Percentiles rank a stretch among this genome's conserved stretches.
Evolutionary conservation across 2,888 invertebrate species (phyloP).

Genomic region (Saturnia japonica): DNA sequence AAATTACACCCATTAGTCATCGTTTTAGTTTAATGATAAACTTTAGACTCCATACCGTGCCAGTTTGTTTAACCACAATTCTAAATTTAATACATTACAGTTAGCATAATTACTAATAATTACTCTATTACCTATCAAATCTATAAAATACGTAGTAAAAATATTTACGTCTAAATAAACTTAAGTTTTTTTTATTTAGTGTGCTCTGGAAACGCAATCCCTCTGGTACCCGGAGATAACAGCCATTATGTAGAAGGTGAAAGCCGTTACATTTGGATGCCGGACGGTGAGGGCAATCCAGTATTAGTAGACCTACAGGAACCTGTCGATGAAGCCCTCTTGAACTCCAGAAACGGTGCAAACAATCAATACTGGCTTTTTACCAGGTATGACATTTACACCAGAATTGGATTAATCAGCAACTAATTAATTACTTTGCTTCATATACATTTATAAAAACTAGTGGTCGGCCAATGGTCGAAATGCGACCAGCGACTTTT

Average conservation of each 20-base stretch:
- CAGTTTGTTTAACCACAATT: no score
- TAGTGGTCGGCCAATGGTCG: no score
- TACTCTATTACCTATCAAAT: no score
- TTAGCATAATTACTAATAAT: no score
- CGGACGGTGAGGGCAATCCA: constrained; percentile 61
- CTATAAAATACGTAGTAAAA: no score
- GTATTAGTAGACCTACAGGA: constrained; percentile 60
- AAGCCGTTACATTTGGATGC: constrained; percentile 73
- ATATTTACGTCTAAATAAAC: neutral
- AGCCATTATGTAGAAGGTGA: constrained; percentile 70
- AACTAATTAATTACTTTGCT: no score
- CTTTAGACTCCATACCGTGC: no score
- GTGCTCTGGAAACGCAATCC: constrained; percentile 49
- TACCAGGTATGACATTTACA: constrained; percentile 43
- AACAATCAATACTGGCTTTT: constrained; percentile 65
- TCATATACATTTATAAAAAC: no score
- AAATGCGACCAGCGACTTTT: no score
- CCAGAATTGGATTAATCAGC: neutral
- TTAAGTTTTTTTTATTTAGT: constrained; percentile 38
- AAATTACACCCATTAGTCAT: no score
- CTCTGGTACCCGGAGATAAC: constrained; percentile 62
- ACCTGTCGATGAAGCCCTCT: constrained; percentile 39
- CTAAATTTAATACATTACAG: no score
- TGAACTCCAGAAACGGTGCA: constrained; percentile 53
- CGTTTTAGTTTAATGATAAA: no score